Evolutionary conservation across 2,113 vertebrate genomes (phyloP).

Genomic region (Phyllostomus hastatus): DNA sequence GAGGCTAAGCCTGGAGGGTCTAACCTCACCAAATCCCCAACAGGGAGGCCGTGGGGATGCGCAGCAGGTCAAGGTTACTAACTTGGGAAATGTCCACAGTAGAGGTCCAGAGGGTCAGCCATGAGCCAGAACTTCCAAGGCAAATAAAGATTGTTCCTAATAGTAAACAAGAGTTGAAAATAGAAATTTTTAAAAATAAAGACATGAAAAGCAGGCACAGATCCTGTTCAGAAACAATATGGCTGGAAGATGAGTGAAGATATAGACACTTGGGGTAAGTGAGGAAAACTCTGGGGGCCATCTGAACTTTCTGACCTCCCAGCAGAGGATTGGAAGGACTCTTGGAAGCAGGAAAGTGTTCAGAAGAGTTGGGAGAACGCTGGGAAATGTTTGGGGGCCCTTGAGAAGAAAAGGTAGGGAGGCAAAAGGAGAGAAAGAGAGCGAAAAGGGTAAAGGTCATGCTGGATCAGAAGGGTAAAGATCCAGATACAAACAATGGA

Average conservation of each 20-base stretch:
- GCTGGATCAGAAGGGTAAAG: too few relatives aligned
- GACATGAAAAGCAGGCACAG: neutral
- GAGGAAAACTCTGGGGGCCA: neutral
- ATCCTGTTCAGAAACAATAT: neutral
- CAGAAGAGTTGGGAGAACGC: neutral
- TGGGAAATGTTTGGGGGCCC: neutral
- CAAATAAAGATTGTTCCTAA: neutral
- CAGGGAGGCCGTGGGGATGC: accelerated
- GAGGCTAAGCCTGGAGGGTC: too few relatives aligned
- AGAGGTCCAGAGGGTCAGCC: neutral
- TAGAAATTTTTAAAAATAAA: neutral
- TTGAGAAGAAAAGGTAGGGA: neutral
- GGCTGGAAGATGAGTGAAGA: neutral
- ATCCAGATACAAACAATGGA: neutral
- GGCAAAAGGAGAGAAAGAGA: neutral
- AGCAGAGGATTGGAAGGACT: neutral
- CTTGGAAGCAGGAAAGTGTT: neutral
- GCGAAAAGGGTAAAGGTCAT: neutral
- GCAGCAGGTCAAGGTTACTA: neutral
- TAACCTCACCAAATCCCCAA: accelerated
- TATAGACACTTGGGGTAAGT: neutral
- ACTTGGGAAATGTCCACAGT: neutral
- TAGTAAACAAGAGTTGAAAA: neutral
- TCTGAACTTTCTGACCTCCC: neutral
- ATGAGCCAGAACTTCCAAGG: neutral